Percentiles rank a stretch among this genome's conserved stretches.
Evolutionary conservation across 2,113 vertebrate genomes (phyloP).

Genomic region (Peromyscus leucopus): DNA sequence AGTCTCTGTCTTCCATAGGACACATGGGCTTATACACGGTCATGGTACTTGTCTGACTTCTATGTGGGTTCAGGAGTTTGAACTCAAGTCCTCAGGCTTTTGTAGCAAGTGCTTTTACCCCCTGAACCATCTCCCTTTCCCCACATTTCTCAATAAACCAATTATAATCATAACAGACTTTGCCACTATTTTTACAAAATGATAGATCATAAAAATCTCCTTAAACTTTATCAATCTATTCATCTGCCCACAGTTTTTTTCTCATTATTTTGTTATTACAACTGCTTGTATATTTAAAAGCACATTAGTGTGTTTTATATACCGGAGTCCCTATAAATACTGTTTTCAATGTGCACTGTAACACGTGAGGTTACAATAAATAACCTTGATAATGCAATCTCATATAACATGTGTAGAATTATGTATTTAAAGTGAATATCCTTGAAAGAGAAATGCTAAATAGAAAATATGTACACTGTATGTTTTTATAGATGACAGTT

Average conservation of each 20-base stretch:
- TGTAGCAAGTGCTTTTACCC: neutral
- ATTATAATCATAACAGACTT: neutral
- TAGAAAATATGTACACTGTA: neutral
- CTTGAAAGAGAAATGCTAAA: neutral
- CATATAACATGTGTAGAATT: neutral
- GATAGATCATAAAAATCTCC: neutral
- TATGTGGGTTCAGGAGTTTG: neutral
- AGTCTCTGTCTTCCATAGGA: neutral
- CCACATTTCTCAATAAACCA: neutral
- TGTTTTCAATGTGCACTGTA: slow-evolving; percentile 34
- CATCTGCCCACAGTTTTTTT: neutral
- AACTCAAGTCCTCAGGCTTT: neutral
- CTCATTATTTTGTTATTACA: neutral
- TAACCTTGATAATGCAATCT: neutral
- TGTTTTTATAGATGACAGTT: neutral
- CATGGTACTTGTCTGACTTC: neutral
- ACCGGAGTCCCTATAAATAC: neutral
- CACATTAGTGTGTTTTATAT: neutral
- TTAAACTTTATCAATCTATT: neutral
- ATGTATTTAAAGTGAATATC: slow-evolving; percentile 40
- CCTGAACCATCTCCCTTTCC: neutral
- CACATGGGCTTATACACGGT: no score
- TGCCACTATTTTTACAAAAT: slow-evolving; percentile 17
- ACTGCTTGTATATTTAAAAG: neutral
- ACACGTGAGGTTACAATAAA: slow-evolving; percentile 38